A percentile compares a stretch with the other conserved stretches of the same genome.
Evolutionary conservation across 2,888 invertebrate genomes (phyloP).

Genomic region (Mesorhabditis spiculigera): DNA sequence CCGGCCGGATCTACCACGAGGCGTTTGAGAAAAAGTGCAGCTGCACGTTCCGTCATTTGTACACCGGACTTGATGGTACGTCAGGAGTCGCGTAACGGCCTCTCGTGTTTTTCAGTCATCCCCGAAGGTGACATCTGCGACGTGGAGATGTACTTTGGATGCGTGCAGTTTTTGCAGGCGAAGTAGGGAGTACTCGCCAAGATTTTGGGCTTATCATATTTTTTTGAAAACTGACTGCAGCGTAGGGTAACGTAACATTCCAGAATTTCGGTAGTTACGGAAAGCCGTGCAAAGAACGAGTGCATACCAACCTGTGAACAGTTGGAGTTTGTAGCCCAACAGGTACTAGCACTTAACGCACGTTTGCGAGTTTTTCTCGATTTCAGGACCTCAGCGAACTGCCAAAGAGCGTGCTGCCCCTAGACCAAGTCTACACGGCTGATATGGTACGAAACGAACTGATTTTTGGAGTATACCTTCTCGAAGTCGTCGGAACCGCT

Average conservation of each 20-base stretch:
- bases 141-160: not conserved
- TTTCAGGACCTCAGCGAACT: not conserved
- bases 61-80: not conserved
- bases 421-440: not conserved
- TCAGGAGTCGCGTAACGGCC: not conserved
- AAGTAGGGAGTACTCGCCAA: too few species aligned
- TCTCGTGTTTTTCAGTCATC: not conserved
- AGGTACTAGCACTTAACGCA: not conserved
- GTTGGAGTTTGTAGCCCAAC: not conserved
- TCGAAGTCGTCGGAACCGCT: too few species aligned
- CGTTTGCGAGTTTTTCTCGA: not conserved
- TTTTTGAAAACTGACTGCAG: constrained; percentile 1
- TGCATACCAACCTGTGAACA: not conserved
- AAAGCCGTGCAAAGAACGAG: not conserved
- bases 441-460: too few species aligned
- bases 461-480: too few species aligned
- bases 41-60: not conserved
- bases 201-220: too few species aligned
- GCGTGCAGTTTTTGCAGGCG: not conserved
- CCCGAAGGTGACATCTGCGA: not conserved
- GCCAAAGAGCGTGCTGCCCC: not conserved
- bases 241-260: too few species aligned
- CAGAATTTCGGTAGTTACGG: too few species aligned
- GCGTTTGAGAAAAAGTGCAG: not conserved
- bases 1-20: not conserved